These are phyloP conservation scores for Caenorhabditis japonica DNA, from an alignment of 2,888 invertebrate species.

Conservation along the genomic window DNA sequence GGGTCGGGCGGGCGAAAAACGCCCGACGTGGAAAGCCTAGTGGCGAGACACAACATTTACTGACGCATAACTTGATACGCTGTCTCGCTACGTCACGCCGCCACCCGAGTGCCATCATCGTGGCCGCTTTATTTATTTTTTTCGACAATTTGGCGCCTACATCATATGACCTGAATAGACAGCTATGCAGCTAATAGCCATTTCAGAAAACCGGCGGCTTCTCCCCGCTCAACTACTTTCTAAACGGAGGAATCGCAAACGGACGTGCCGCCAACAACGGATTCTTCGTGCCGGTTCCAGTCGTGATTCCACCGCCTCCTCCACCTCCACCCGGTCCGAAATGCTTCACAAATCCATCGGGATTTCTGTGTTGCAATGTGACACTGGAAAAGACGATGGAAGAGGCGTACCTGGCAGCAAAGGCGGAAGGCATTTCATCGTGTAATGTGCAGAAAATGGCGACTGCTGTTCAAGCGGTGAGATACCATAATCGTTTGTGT, in stretches of 20 bases:
- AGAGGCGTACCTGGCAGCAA: slow-evolving; percentile 57
- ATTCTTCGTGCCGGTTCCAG: slow-evolving; percentile 67
- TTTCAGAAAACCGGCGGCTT: slow-evolving; percentile 54
- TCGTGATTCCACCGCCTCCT: slow-evolving; percentile 69
- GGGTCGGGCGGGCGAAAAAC: too few relatives aligned
- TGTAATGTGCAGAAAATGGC: slow-evolving; percentile 71
- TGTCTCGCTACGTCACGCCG: too few relatives aligned
- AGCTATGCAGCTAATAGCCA: too few relatives aligned
- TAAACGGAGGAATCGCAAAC: slow-evolving; percentile 36
- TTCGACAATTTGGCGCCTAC: too few relatives aligned
- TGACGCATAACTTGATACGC: too few relatives aligned
- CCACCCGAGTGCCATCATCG: too few relatives aligned
- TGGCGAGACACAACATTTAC: too few relatives aligned
- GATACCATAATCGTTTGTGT: too few relatives aligned
- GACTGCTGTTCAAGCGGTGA: slow-evolving; percentile 60
- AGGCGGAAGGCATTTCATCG: slow-evolving; percentile 57
- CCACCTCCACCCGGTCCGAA: slow-evolving; percentile 69
- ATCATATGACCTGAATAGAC: too few relatives aligned
- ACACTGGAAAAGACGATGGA: slow-evolving; percentile 65
- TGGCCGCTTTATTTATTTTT: too few relatives aligned
- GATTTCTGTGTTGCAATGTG: slow-evolving; percentile 67
- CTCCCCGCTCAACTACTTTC: slow-evolving; percentile 60
- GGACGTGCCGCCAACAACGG: slow-evolving; percentile 45
- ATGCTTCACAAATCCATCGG: slow-evolving; percentile 67
- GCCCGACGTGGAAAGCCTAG: too few relatives aligned